Evolutionary conservation across 1,140 invertebrate species (phyloP).

Genomic region (Pseudobourletiella spinata): DNA sequence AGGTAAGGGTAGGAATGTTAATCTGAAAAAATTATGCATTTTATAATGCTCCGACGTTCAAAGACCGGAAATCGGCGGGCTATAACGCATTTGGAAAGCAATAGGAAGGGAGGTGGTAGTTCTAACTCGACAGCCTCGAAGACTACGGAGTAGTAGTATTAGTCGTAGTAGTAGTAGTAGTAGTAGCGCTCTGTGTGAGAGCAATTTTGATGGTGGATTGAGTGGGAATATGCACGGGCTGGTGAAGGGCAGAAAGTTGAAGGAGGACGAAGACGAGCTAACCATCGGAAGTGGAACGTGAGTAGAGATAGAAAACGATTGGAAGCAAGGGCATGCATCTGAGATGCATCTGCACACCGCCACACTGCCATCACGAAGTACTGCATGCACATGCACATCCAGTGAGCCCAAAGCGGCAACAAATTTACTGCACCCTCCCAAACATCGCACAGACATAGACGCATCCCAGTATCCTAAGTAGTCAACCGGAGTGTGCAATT

Average conservation of each 20-base stretch:
- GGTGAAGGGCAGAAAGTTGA: background rate
- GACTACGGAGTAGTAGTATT: no score
- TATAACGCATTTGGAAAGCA: no score
- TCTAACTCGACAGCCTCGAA: no score
- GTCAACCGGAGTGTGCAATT: background rate
- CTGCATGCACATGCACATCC: no score
- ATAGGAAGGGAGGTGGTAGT: no score
- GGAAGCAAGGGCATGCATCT: background rate
- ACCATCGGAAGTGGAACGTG: conserved; percentile 5
- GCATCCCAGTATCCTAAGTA: no score
- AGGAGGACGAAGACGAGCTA: background rate
- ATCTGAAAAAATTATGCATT: conserved; percentile 8
- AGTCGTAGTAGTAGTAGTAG: background rate
- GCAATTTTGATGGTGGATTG: conserved; percentile 3
- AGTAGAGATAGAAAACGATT: conserved; percentile 3
- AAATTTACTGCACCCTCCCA: no score
- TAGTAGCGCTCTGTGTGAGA: background rate
- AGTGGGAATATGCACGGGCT: background rate
- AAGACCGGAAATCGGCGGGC: conserved; percentile 2
- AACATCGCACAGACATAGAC: no score
- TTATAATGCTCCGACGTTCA: background rate
- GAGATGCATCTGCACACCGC: no score
- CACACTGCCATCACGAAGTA: no score
- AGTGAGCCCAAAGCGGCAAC: no score
- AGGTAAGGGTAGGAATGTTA: background rate